Percentiles rank a stretch among this genome's conserved stretches.
Evolutionary conservation across 2,113 vertebrate genomes (phyloP).

Genomic region (Mandrillus leucophaeus): DNA sequence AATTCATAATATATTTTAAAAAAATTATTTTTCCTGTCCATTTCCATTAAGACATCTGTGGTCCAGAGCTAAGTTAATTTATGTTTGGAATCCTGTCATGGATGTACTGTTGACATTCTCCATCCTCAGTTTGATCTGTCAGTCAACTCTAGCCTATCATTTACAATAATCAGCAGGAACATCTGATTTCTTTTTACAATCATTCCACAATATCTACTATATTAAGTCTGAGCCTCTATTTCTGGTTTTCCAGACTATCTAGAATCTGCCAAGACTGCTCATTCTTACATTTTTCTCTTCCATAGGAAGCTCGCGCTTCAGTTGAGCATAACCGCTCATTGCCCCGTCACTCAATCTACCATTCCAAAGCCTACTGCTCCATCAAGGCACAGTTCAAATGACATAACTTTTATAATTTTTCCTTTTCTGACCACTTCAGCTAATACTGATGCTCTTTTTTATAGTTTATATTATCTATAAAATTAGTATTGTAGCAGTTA

Average conservation of each 20-base stretch:
- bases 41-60: not conserved
- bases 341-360: not conserved
- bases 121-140: not conserved
- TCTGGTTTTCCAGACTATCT: not conserved
- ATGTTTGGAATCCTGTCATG: not conserved
- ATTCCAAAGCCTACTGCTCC: not conserved
- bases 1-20: not conserved
- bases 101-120: not conserved
- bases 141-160: not conserved
- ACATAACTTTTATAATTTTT: not conserved
- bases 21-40: not conserved
- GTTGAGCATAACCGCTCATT: not conserved
- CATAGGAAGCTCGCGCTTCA: not conserved
- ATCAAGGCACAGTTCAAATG: not conserved
- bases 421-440: not conserved
- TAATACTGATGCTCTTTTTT: not conserved
- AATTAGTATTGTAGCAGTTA: not conserved
- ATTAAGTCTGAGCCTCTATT: not conserved
- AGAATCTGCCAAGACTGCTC: not conserved
- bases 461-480: not conserved
- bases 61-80: not conserved
- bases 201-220: not conserved
- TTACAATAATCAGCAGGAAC: not conserved
- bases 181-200: not conserved
- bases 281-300: not conserved